These are phyloP conservation scores for Scaptomyza tumidula DNA, from an alignment of 2,888 invertebrate species.

Conservation along the genomic window DNA sequence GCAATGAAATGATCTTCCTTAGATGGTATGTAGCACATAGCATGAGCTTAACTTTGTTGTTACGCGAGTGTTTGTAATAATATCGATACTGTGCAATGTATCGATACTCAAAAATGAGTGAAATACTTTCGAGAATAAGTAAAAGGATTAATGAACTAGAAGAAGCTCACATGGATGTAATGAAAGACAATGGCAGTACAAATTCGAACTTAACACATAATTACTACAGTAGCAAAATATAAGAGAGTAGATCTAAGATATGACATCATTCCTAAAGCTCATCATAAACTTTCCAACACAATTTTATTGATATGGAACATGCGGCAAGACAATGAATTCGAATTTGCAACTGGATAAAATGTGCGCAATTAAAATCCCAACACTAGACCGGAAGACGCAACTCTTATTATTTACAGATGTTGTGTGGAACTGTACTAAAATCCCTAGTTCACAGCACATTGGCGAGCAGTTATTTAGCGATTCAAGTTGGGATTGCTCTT, in stretches of 20 bases:
- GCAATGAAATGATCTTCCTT: conserved; percentile 15
- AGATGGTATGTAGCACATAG: conserved; percentile 3
- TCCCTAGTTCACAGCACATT: background rate
- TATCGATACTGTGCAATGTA: background rate
- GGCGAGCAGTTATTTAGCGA: too few species aligned
- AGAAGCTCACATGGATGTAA: too few species aligned
- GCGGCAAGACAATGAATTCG: conserved; percentile 30
- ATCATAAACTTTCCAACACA: conserved; percentile 34
- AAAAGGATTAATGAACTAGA: background rate
- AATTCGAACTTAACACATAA: background rate
- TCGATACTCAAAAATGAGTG: too few species aligned
- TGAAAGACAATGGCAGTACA: background rate
- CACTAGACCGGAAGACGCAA: conserved; percentile 42
- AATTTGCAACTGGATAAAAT: conserved; percentile 46
- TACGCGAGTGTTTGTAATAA: too few species aligned
- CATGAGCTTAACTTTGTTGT: background rate
- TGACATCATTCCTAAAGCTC: conserved; percentile 43
- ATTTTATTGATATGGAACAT: conserved; percentile 43
- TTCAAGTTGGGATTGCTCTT: too few species aligned
- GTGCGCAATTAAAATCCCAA: conserved; percentile 48
- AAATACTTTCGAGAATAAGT: background rate
- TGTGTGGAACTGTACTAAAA: conserved; percentile 8
- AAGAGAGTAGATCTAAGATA: background rate
- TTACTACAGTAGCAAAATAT: background rate
- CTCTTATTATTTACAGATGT: conserved; percentile 54